Conservation (phyloP, 2,113 vertebrate species). For the Athene cunicularia region DNA sequence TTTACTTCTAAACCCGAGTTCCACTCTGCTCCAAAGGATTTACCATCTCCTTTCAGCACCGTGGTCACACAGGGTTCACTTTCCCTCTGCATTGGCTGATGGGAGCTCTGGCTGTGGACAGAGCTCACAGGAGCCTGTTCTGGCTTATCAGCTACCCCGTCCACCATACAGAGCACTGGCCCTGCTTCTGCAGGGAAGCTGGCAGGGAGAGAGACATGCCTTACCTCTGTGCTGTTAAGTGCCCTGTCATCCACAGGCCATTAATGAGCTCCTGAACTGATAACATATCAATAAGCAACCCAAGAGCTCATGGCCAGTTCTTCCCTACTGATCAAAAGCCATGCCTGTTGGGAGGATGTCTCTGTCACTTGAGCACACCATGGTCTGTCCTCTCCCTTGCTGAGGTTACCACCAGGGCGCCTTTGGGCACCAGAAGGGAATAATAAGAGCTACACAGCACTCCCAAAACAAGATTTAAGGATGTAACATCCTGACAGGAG, state of each 20-base stretch:
- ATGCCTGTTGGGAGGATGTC: background rate
- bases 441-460: background rate
- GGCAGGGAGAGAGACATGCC: background rate
- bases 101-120: background rate
- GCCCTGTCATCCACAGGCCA: background rate
- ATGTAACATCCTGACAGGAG: background rate
- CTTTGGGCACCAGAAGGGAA: background rate
- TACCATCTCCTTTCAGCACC: background rate
- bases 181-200: background rate
- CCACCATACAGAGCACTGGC: background rate
- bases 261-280: background rate
- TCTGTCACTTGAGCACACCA: background rate
- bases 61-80: background rate
- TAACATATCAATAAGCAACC: background rate
- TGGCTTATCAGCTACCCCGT: background rate
- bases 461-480: background rate
- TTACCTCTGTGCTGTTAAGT: background rate
- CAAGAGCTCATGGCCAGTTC: background rate
- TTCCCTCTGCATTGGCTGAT: background rate
- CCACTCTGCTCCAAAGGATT: background rate
- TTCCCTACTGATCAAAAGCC: background rate
- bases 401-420: background rate
- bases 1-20: background rate
- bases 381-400: background rate
- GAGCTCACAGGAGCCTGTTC: background rate